phyloP scores from a whole-genome alignment of 2,113 vertebrate species.

The Cavia aperea region DNA sequence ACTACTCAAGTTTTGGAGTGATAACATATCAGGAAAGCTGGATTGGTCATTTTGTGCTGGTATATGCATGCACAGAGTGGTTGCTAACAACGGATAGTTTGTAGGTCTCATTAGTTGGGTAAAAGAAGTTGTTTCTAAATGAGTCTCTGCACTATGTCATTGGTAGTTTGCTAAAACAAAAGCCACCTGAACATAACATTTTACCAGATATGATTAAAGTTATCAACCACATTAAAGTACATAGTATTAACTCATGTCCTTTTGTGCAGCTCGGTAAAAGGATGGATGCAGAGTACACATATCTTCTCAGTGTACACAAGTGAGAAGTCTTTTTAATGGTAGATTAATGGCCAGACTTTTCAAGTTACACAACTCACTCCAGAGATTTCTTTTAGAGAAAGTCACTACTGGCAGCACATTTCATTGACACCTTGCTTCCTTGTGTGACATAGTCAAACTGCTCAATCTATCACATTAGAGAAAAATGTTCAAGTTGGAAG shows the following conservation, averaged over 20 bases:
- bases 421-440: background rate
- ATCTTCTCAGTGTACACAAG: background rate
- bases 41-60: background rate
- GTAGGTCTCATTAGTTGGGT: background rate
- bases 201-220: background rate
- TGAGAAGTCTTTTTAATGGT: background rate
- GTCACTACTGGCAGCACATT: background rate
- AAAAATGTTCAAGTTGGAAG: background rate
- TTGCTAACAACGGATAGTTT: background rate
- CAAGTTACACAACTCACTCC: too few relatives aligned
- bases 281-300: background rate
- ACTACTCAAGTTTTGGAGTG: background rate
- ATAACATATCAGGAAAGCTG: background rate
- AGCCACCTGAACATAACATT: background rate
- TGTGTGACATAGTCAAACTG: background rate
- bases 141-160: background rate
- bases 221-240: background rate
- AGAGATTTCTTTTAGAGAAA: background rate
- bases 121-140: background rate
- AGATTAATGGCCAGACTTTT: background rate
- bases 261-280: background rate
- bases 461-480: background rate
- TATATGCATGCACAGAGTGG: background rate
- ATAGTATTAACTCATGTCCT: background rate
- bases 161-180: background rate